These are phyloP conservation scores for Cyclargus thomasi DNA, from an alignment of 1,140 invertebrate species.

Conservation along the genomic window DNA sequence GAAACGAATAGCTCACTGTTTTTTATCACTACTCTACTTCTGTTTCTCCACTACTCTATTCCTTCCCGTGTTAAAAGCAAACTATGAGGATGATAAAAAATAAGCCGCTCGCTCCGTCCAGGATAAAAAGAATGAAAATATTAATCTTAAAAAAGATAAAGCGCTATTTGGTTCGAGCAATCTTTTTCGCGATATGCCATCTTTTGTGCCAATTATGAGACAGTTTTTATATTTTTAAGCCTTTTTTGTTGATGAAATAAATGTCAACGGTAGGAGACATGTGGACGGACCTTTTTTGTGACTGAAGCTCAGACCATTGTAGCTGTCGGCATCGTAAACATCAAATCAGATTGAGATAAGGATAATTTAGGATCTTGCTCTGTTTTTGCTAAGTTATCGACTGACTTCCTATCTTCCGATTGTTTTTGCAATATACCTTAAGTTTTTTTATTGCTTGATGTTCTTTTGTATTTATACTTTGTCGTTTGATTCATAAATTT, in stretches of 20 bases:
- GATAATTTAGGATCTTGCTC: constrained; percentile 17
- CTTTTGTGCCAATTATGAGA: constrained; percentile 71
- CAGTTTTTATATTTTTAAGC: constrained; percentile 43
- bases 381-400: background rate
- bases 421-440: background rate
- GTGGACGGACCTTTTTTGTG: constrained; percentile 22
- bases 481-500: too few species aligned
- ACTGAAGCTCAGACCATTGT: constrained; percentile 13
- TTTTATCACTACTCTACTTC: too few species aligned
- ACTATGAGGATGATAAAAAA: constrained; percentile 63
- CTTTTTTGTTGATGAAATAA: constrained; percentile 37
- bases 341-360: constrained; percentile 18
- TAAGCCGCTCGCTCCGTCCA: constrained; percentile 43
- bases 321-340: constrained; percentile 9
- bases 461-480: background rate
- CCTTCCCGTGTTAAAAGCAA: constrained; percentile 30
- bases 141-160: constrained; percentile 67
- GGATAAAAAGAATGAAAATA: constrained; percentile 62
- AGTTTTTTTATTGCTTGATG: background rate
- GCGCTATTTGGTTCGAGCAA: constrained; percentile 44
- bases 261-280: constrained; percentile 42
- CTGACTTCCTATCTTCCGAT: constrained; percentile 10
- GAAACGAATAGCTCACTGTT: too few species aligned
- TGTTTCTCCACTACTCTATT: constrained; percentile 24
- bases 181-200: constrained; percentile 60